These are phyloP conservation scores for Meriones unguiculatus DNA, from an alignment of 2,113 vertebrate genomes.

Conservation along the genomic window DNA sequence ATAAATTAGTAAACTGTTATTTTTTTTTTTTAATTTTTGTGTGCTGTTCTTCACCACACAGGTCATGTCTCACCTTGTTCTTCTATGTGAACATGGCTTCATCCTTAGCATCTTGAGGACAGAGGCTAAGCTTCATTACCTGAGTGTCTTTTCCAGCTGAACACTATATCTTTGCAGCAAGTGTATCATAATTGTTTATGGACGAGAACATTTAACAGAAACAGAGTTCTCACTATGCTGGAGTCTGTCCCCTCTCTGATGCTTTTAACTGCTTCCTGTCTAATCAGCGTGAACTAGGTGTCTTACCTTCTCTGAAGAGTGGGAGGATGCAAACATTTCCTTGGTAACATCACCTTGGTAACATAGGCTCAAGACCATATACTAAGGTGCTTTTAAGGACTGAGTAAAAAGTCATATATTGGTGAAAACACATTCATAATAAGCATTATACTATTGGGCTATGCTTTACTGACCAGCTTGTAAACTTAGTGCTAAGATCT, in stretches of 20 bases:
- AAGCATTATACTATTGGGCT: background rate
- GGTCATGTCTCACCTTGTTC: background rate
- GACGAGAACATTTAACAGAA: background rate
- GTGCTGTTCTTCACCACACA: background rate
- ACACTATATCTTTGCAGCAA: background rate
- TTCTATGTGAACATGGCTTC: background rate
- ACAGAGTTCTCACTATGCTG: background rate
- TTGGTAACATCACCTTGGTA: background rate
- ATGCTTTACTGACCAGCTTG: background rate
- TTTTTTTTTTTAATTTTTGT: background rate
- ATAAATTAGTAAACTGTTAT: background rate
- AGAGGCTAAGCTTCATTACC: background rate
- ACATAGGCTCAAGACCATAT: background rate
- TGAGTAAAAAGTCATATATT: background rate
- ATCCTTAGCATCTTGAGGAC: background rate
- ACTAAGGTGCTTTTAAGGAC: background rate
- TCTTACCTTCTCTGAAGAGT: background rate
- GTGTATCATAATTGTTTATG: background rate
- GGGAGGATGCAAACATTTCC: background rate
- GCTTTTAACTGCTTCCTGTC: background rate
- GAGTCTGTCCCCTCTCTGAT: background rate
- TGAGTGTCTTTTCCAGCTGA: background rate
- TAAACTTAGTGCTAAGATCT: background rate
- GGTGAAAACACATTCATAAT: background rate
- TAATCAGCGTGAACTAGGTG: background rate